Evolutionary conservation across 1,140 invertebrate species (phyloP).

Genomic region (Nomia melanderi): DNA sequence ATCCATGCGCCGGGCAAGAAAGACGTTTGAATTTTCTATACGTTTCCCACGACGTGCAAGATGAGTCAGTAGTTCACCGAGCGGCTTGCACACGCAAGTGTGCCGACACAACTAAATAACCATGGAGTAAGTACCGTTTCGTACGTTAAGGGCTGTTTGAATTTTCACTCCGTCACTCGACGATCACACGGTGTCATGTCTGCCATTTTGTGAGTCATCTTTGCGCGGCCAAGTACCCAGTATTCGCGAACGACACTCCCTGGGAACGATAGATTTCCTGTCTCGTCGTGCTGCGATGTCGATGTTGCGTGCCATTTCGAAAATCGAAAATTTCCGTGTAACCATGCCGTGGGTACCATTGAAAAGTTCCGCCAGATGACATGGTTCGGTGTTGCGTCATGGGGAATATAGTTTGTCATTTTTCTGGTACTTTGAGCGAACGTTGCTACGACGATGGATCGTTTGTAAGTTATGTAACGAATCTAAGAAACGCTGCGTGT

Average conservation of each 20-base stretch:
- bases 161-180: not conserved
- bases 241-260: not conserved
- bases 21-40: slow-evolving; percentile 38
- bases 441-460: not conserved
- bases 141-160: not conserved
- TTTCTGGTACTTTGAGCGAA: not conserved
- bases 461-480: not conserved
- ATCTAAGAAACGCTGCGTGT: not conserved
- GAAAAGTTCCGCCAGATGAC: slow-evolving; percentile 8
- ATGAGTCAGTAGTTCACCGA: slow-evolving; percentile 75
- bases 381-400: slow-evolving; percentile 51
- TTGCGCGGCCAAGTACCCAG: not conserved
- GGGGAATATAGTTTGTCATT: not conserved
- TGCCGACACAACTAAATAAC: slow-evolving; percentile 71
- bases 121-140: slow-evolving; percentile 75
- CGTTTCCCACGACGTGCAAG: slow-evolving; percentile 60
- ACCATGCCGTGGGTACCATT: not conserved
- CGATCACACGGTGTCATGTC: not conserved
- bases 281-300: not conserved
- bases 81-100: slow-evolving; percentile 78
- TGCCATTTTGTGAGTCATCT: slow-evolving; percentile 69
- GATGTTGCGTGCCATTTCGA: not conserved
- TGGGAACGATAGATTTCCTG: not conserved
- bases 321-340: not conserved
- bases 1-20: slow-evolving; percentile 49